Evolutionary conservation across 2,113 vertebrate species (phyloP).

Genomic region (Noturus placidus): DNA sequence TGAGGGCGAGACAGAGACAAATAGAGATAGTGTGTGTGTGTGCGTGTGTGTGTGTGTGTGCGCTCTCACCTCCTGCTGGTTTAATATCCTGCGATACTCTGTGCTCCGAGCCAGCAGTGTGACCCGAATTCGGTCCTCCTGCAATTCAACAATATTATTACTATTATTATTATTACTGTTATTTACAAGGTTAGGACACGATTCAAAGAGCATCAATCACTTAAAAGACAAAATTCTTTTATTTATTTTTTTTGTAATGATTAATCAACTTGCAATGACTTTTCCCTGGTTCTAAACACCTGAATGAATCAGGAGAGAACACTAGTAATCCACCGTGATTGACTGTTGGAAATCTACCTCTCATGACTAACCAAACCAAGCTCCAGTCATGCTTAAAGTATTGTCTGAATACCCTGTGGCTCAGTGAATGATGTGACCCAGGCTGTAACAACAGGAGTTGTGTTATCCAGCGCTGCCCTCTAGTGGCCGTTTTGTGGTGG

Average conservation of each 20-base stretch:
- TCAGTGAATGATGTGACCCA: neutral
- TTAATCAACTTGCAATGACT: neutral
- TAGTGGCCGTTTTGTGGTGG: conserved; percentile 33
- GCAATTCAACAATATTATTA: conserved; percentile 54
- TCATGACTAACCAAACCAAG: neutral
- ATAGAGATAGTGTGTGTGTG: conserved; percentile 23
- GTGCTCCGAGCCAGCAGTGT: conserved; percentile 93
- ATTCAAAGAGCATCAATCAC: neutral
- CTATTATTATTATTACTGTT: too few species aligned
- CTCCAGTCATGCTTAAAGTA: neutral
- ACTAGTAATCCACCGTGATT: neutral
- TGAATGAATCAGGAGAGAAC: neutral
- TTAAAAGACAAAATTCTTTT: neutral
- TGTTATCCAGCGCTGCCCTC: conserved; percentile 47
- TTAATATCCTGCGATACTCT: conserved; percentile 90
- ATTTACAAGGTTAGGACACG: neutral
- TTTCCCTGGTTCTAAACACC: neutral
- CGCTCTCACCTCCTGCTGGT: conserved; percentile 86
- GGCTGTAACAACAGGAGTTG: neutral
- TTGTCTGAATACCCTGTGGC: neutral
- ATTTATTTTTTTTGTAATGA: neutral
- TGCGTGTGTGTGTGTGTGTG: neutral
- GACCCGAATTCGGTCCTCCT: conserved; percentile 90
- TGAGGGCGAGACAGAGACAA: conserved; percentile 45
- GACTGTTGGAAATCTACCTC: neutral